Evolutionary conservation across 2,888 invertebrate species (phyloP), one percentile per base, ranked within the genome.

Genomic region (Tuberolachnus salignus): DNA sequence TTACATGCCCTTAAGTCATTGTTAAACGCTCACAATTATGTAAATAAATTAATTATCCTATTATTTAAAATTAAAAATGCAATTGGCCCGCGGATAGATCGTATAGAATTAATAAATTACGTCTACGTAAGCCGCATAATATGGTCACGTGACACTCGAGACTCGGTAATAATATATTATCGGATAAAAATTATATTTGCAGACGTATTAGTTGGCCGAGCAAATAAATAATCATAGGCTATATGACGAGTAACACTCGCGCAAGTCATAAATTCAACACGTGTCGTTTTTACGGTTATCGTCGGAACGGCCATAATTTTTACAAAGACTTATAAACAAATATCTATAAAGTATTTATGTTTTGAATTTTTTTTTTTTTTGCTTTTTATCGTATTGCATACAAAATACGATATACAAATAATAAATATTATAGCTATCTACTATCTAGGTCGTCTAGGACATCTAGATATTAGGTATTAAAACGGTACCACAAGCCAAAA

Each of bases 251-350:
- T 13, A 49, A 19, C 34, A 51, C 72, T 61, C 59, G 23, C 59
- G 59, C 67, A 55, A n/a, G 64, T 64, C 74, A 23, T 64, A 23
- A 63, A 63, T 61, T 63, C 26, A 51, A 73, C 73, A 73, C 73
- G 73, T 63, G 73, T 49, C 73, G 23, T 63, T 34, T 10, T 23
- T 59, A 59, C 59, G 14, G 14, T 44, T 72, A 61, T 49, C 23
- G 1, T 34, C 11, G 26, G 51, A 59, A 63, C 10, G 53, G 53
- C 9, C 19, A 9, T 53, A 46, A 51, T 51, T 53, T 61, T 61
- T 61, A 46, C 49, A 13, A 46, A 8, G 71, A 23, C 16, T 44
- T 53, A 42, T 53, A 64, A 73, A 23, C 23, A 34, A 64, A 53
- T 34, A 34, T 34, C 34, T 34, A 34, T 6, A 34, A 34, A 34